Conservation (phyloP, 2,797 vertebrate genomes). For the Danio kyathit region DNA sequence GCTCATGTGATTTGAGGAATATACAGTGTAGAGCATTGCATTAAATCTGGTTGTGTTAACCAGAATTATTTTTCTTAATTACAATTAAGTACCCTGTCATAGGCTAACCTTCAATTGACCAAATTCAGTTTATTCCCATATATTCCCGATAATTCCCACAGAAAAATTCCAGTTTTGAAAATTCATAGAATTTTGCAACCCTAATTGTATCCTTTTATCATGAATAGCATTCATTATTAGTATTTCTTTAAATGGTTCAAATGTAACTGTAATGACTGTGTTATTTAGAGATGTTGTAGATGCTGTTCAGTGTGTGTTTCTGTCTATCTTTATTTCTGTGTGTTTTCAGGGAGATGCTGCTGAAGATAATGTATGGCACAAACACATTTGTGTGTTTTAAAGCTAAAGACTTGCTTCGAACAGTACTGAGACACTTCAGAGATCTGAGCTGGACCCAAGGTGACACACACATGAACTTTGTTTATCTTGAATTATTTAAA, state of each 20-base stretch:
- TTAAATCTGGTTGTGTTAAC: too few species aligned
- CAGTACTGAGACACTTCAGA: slow-evolving; percentile 76
- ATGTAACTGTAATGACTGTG: not conserved
- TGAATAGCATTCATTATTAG: not conserved
- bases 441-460: slow-evolving; percentile 86
- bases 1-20: too few species aligned
- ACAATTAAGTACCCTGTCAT: too few species aligned
- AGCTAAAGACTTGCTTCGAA: slow-evolving; percentile 89
- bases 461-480: slow-evolving; percentile 54
- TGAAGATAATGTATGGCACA: slow-evolving; percentile 76
- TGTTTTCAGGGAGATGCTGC: slow-evolving; percentile 80
- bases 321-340: slow-evolving; percentile 48
- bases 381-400: slow-evolving; percentile 88
- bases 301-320: not conserved
- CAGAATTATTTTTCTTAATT: too few species aligned
- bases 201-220: too few species aligned
- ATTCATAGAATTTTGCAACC: too few species aligned
- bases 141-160: too few species aligned
- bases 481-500: not conserved
- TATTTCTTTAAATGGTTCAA: not conserved
- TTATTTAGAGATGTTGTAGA: not conserved
- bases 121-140: too few species aligned
- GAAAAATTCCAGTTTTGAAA: too few species aligned
- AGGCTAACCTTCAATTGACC: too few species aligned
- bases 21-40: too few species aligned